Base-by-base conservation (phyloP, 2,113 vertebrate species). In the Phoenicopterus ruber region DNA sequence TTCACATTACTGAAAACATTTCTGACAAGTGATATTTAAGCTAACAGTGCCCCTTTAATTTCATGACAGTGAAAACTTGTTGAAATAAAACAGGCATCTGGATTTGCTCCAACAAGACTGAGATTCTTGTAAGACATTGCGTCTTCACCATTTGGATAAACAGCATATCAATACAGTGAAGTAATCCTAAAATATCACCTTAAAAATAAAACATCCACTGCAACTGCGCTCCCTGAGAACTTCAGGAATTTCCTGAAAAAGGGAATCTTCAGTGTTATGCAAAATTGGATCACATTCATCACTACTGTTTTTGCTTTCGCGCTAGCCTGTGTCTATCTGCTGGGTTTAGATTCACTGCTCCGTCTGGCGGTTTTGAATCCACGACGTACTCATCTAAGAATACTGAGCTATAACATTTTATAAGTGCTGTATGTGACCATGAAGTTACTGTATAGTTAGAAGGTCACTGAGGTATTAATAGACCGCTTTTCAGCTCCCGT, bases 71-170 rank as follows among this genome's bases (percentile, higher is more conserved):
- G 79, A 88, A 95, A 96, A 91, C 87, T 80, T 89, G 49, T 88
- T 96, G 90, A 97, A 93, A 97, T 89, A 79, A 97, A 96, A 55
- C 95, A 97, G 86, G 59, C 66, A 50, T 40, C 86, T 96, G 93
- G 83, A 85, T 96, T 50, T 49, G 26, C 61, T 94, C 90, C 78
- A 91, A 31, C 44, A 94, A 88, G 88, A 66, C 61, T 79, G 73
- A 88, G 32, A 70, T 93, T 87, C 66, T 44, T 93, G 34, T 72
- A 93, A 82, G 87, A 71, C 61, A 29, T 31, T 49, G 32, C 86
- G 82, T 96, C 66, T 61, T 93, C 77, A 82, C 29, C 36, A 20
- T 62, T 84, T 96, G 61, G 87, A 44, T 94, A 96, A 96, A 94
- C 61, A 96, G 32, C 85, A 81, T 92, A 66, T 94, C 76, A 42